phyloP scores from a whole-genome alignment of 2,113 vertebrate species.

The Nerophis ophidion region DNA sequence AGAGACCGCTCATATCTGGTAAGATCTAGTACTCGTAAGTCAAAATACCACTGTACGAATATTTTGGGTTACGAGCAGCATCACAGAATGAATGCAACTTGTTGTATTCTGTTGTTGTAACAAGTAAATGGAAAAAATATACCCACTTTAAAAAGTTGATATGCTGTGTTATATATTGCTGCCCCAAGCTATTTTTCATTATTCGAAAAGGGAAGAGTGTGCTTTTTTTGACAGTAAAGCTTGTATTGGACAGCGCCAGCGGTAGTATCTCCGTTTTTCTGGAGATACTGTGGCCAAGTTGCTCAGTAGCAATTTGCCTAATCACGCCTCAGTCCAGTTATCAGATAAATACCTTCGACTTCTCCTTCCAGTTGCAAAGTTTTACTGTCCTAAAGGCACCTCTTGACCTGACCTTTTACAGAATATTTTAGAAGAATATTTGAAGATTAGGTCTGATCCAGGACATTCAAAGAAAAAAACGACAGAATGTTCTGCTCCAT shows the following conservation, averaged over 20 bases:
- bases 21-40: too few relatives aligned
- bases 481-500: neutral
- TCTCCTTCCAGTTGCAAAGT: constrained; percentile 3
- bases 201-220: too few relatives aligned
- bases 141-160: too few relatives aligned
- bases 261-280: constrained; percentile 6
- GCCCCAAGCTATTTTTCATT: too few relatives aligned
- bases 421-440: neutral
- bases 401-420: neutral
- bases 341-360: constrained; percentile 25
- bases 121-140: too few relatives aligned
- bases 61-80: too few relatives aligned
- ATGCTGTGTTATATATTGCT: too few relatives aligned
- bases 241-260: too few relatives aligned
- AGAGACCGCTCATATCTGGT: too few relatives aligned
- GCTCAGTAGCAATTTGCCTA: constrained; percentile 34
- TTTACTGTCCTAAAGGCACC: neutral
- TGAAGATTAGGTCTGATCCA: neutral
- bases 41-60: too few relatives aligned
- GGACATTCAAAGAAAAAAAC: neutral
- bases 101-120: too few relatives aligned
- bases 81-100: too few relatives aligned
- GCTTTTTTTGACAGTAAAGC: neutral
- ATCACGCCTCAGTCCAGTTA: constrained; percentile 23
- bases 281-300: constrained; percentile 4